phyloP scores from a whole-genome alignment of 2,797 vertebrate species.

The Iguana delicatissima region DNA sequence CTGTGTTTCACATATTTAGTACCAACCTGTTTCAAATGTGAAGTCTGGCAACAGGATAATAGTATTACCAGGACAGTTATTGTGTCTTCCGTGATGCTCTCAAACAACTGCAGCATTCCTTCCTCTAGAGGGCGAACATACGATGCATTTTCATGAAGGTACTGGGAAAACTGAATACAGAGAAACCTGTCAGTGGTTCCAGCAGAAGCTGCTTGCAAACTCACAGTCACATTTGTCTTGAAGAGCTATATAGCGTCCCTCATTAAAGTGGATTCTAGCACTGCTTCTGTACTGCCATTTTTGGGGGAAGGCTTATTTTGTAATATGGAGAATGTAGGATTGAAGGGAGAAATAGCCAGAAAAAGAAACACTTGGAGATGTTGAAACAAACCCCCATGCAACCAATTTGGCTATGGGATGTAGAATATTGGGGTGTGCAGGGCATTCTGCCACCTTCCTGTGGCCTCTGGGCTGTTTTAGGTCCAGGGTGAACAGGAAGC shows the following conservation, averaged over 20 bases:
- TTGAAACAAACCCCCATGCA: neutral
- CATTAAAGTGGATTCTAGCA: neutral
- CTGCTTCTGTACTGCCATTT: slow-evolving; percentile 6
- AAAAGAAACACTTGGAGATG: neutral
- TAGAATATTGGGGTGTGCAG: neutral
- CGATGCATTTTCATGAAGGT: slow-evolving; percentile 95
- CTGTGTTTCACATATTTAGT: slow-evolving; percentile 36
- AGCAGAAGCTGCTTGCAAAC: neutral
- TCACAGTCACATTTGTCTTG: neutral
- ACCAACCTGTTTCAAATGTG: neutral
- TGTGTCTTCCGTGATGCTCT: slow-evolving; percentile 96
- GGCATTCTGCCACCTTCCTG: neutral
- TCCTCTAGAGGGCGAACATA: slow-evolving; percentile 98
- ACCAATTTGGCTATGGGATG: neutral
- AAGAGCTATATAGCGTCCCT: neutral
- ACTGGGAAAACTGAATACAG: slow-evolving; percentile 89
- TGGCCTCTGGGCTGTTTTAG: neutral
- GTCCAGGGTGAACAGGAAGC: too few relatives aligned
- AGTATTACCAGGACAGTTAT: slow-evolving; percentile 91
- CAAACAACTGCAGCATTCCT: slow-evolving; percentile 91
- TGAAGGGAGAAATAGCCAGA: neutral
- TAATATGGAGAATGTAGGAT: neutral
- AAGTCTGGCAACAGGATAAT: neutral
- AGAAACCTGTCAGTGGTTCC: slow-evolving; percentile 51
- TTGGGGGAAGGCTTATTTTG: neutral